Base-by-base conservation (phyloP, 1,140 invertebrate genomes). In the Drosophila auraria region DNA sequence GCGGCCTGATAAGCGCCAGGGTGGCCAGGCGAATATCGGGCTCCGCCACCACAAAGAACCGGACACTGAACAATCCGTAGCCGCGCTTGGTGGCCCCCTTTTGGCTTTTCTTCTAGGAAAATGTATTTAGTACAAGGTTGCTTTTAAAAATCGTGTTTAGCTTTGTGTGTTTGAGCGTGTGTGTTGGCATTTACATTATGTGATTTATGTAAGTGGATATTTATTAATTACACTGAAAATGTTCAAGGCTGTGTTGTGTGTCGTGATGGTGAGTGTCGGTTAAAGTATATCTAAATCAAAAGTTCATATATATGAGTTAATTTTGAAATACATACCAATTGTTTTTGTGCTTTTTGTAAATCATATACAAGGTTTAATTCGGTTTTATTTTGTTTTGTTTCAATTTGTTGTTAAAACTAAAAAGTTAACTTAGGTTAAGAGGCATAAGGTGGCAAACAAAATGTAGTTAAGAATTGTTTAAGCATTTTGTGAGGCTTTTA, bases 261-360 rank as follows among this genome's bases (percentile, higher is more conserved):
- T 49, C 44, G 20, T 20, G 20, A 20, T 20, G 20, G 20, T 44
- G 20, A 49, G 62, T 47, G 42, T 38, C 49, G 59, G 38, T 53
- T 80, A 61, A 36, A 54, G 50, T 69, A 50, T 72, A 53, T 50
- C 20, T 3, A 87, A 87, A 87, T 68, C n/a, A 89, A 59, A 89
- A 78, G 23, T 59, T 27, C 64, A 78, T 75, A 65, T 69, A 89
- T 56, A 65, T 72, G 47, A 78, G 66, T 80, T 78, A 92, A 92
- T 92, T 92, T 92, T 92, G 87, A 92, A 91, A 92, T 92, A 92
- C 91, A 60, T 92, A 92, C 91, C 91, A 92, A 92, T 92, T 79
- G 64, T 74, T 80, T 76, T 64, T 89, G 87, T 84, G 91, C 83
- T 92, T 61, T 12, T 81, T 89, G 62, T 81, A 65, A 83, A 83